Evolutionary conservation across 1,140 invertebrate species (phyloP), one percentile per base, ranked within the genome.

Genomic region (Stratiolaelaps scimitus): DNA sequence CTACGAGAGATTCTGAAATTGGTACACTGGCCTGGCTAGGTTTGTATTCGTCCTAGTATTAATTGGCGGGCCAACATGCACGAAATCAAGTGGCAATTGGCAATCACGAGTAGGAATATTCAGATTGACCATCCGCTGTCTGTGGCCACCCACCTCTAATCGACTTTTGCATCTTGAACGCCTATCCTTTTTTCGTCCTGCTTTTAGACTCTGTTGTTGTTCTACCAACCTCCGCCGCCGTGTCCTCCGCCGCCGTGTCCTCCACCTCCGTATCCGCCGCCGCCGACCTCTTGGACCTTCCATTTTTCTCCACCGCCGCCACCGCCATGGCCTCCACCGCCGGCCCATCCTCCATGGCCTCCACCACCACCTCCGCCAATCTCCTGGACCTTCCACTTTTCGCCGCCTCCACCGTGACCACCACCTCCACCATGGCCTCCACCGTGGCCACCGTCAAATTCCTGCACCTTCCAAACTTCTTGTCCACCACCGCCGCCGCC

Each of bases 361-460:
- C 47, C 47, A 15, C 47, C 47, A 34, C 26, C 26, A 17, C 53
- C 53, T 17, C 53, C 53, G 23, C 34, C 53, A 23, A 60, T 60
- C 53, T 60, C 53, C 53, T 60, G 53, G 34, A 60, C 53, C 10
- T 60, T 60, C 53, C 53, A 60, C 53, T 60, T 60, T 10, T 60
- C 53, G 23, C 53, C 47, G 15, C 47, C 44, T 13, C 44, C 44
- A 45, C 44, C 44, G 44, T 45, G 44, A 45, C 44, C 44, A 45
- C 44, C 47, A 48, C 15, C 4, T 23, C 47, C 47, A 15, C 47
- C 47, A 15, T 48, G 47, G 28, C 47, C 47, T 7, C 47, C 53
- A 29, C 53, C 53, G 23, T 60, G 53, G 17, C 53, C 53, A 19
- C 53, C 53, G 26, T 34, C 53, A 34, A 26, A 26, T 10, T 60